Evolutionary conservation across 1,140 invertebrate species (phyloP), one percentile per base, ranked within the genome.

Genomic region (Drusus annulatus): DNA sequence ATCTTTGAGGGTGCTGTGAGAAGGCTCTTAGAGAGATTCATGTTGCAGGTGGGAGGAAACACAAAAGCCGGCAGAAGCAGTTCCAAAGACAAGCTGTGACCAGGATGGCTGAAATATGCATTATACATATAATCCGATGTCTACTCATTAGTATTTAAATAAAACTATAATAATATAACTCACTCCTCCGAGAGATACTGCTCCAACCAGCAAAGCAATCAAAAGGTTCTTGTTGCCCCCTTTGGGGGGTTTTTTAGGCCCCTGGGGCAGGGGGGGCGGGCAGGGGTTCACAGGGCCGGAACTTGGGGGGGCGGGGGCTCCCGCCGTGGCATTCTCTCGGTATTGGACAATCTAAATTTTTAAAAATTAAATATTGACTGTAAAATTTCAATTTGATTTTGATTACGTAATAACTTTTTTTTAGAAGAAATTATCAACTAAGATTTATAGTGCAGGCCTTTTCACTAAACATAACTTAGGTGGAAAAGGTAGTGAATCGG

Each of bases 311-410:
- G 17, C 0, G n/a, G 63, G 31, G 25, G 63, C 5, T 52, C 65
- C 54, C 36, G 31, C 28, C 13, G 63, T 63, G 4, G 71, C 54
- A 31, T 69, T 82, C 17, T 65, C 21, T 45, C 81, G 81, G n/a
- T 77, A 51, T 77, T 82, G 81, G 8, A 82, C 81, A 73, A 82
- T 79, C 81, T 45, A 81, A 25, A 62, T 23, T 36, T 28, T 28
- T 4, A 36, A 36, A 36, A 28, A 28, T 28, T 28, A 28, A n/a
- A n/a, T n/a, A n/a, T n/a, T n/a, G 28, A 28, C 28, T 28, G 6
- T 28, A 28, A 28, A 3, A 28, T 4, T 36, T 36, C 6, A 36
- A 36, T 36, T n/a, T 56, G 19, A 56, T 15, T 56, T 56, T 15
- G 52, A 36, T 6, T 5, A 56, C 0, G 31, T 56, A 56, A 56